phyloP scores from a whole-genome alignment of 2,113 vertebrate genomes.

The Pardalotus punctatus region DNA sequence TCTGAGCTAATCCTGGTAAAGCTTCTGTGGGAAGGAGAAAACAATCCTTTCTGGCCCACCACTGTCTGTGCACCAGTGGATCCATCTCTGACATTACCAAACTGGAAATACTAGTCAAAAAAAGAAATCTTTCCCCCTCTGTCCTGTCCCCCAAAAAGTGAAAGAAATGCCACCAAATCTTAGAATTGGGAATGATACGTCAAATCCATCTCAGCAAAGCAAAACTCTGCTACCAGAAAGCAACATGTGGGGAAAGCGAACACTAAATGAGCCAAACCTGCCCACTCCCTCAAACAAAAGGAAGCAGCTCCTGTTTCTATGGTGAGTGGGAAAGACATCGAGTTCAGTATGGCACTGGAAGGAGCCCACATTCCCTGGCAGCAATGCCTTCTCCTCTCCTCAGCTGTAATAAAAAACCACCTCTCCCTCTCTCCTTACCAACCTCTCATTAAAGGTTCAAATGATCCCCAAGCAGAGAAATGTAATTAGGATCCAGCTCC shows the following conservation, averaged over 20 bases:
- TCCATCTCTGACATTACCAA: background rate
- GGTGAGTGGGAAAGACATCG: background rate
- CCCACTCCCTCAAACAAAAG: background rate
- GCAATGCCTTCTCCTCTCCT: background rate
- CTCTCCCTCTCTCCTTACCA: conserved; percentile 37
- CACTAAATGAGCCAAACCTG: background rate
- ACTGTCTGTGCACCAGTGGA: background rate
- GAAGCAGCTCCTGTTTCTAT: background rate
- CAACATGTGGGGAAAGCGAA: background rate
- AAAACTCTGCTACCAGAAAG: background rate
- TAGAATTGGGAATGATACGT: background rate
- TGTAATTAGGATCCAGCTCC: conserved; percentile 47
- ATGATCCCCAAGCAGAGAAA: conserved; percentile 28
- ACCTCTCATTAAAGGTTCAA: conserved; percentile 54
- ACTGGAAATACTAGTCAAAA: background rate
- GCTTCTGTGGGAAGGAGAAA: background rate
- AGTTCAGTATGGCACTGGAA: background rate
- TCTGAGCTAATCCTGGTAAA: background rate
- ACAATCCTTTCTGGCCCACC: background rate
- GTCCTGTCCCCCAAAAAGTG: background rate
- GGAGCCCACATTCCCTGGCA: background rate
- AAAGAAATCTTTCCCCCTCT: rapidly evolving
- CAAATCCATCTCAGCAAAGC: background rate
- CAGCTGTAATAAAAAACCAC: background rate
- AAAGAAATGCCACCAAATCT: background rate